A percentile compares a stretch with the other conserved stretches of the same genome.
Evolutionary conservation across 2,113 vertebrate species (phyloP).

Genomic region (Zosterops japonicus): DNA sequence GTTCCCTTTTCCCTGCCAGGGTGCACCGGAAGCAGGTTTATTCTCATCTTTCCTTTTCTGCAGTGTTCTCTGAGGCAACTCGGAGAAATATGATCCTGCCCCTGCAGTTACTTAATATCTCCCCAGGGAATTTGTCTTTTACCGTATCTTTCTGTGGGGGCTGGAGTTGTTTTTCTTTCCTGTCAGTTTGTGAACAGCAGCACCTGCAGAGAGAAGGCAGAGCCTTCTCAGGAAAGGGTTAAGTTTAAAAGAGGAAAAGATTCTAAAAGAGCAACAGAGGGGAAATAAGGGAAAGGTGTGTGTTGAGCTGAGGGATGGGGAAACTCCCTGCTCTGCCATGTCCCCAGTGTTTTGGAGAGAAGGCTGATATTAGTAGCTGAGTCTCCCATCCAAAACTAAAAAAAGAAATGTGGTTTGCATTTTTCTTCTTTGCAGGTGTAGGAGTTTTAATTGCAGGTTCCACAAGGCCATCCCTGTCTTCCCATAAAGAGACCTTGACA

Average conservation of each 20-base stretch:
- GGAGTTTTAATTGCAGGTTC: background rate
- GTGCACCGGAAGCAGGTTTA: slow-evolving; percentile 21
- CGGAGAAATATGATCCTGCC: background rate
- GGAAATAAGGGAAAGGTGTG: background rate
- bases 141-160: background rate
- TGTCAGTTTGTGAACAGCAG: background rate
- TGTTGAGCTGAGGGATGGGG: background rate
- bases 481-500: background rate
- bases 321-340: background rate
- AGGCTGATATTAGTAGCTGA: background rate
- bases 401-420: background rate
- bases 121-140: background rate
- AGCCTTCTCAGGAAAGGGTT: background rate
- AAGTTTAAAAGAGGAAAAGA: background rate
- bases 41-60: slow-evolving; percentile 54
- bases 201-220: background rate
- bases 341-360: background rate
- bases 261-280: background rate
- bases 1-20: slow-evolving; percentile 51
- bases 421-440: background rate
- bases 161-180: background rate
- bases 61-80: background rate
- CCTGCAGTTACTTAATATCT: background rate
- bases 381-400: background rate
- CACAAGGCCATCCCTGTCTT: background rate